Conservation (phyloP, 2,888 invertebrate genomes). For the Alviniconcha strummeri region DNA sequence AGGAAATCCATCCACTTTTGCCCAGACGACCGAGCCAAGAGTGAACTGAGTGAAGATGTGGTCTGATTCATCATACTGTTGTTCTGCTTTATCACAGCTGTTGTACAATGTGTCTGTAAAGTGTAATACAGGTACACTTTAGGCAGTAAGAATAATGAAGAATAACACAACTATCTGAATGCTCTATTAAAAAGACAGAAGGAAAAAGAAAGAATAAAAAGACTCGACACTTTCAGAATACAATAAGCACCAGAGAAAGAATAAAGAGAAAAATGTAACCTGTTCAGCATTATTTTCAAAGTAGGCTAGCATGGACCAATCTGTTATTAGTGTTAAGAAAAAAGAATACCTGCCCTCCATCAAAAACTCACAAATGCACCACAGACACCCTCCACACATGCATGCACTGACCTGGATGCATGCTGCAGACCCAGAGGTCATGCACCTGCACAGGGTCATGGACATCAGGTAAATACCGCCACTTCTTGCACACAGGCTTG, state of each 20-base stretch:
- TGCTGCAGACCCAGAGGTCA: conserved; percentile 79
- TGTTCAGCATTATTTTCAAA: no score
- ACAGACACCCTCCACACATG: neutral
- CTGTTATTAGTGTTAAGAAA: no score
- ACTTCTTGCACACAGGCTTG: conserved; percentile 76
- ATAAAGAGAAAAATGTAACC: no score
- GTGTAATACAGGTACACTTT: no score
- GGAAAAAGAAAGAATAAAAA: no score
- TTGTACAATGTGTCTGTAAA: conserved; percentile 69
- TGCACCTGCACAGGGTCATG: conserved; percentile 79
- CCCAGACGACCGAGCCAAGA: conserved; percentile 83
- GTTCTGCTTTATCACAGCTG: conserved; percentile 77
- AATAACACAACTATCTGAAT: neutral
- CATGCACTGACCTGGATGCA: conserved; percentile 77
- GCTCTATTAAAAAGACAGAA: no score
- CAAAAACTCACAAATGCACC: neutral
- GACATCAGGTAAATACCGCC: conserved; percentile 77
- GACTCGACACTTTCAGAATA: no score
- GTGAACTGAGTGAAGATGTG: conserved; percentile 79
- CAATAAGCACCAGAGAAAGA: no score
- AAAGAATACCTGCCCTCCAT: neutral
- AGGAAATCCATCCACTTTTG: conserved; percentile 78
- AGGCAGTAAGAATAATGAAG: neutral
- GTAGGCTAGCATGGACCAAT: no score
- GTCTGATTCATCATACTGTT: conserved; percentile 73